Percentiles rank a stretch among this genome's conserved stretches.
These are phyloP conservation scores for Sminthopsis crassicaudata DNA, from an alignment of 2,113 vertebrate genomes.

Conservation along the genomic window DNA sequence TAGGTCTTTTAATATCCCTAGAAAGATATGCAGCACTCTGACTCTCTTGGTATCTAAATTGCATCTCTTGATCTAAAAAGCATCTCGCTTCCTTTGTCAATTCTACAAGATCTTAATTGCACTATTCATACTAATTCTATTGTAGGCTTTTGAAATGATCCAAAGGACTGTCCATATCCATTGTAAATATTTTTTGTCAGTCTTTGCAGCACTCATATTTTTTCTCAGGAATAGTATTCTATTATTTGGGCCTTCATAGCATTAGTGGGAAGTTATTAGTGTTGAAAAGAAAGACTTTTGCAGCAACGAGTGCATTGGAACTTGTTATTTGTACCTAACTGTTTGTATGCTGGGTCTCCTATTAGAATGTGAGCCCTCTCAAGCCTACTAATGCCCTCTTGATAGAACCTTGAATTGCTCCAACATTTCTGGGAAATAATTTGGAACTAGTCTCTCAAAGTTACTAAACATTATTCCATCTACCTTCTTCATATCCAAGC, in stretches of 20 bases:
- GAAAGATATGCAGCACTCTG: background rate
- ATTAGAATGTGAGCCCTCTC: background rate
- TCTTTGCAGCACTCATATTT: background rate
- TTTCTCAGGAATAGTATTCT: background rate
- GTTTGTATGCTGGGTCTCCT: background rate
- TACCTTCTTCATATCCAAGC: background rate
- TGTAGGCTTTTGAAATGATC: background rate
- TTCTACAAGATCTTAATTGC: background rate
- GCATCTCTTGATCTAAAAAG: background rate
- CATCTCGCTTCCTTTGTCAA: background rate
- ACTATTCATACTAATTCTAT: background rate
- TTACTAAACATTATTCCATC: background rate
- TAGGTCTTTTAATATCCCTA: background rate
- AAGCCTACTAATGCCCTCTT: background rate
- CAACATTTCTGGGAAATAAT: background rate
- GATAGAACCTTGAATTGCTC: background rate
- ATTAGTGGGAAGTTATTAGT: background rate
- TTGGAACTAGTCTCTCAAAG: background rate
- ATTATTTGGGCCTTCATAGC: background rate
- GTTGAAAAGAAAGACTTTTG: background rate
- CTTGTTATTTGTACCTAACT: background rate
- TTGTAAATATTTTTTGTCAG: background rate
- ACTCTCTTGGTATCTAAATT: background rate
- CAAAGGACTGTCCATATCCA: background rate
- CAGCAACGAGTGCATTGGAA: background rate